phyloP scores from a whole-genome alignment of 2,888 invertebrate genomes.

The Lochmaea crataegi region DNA sequence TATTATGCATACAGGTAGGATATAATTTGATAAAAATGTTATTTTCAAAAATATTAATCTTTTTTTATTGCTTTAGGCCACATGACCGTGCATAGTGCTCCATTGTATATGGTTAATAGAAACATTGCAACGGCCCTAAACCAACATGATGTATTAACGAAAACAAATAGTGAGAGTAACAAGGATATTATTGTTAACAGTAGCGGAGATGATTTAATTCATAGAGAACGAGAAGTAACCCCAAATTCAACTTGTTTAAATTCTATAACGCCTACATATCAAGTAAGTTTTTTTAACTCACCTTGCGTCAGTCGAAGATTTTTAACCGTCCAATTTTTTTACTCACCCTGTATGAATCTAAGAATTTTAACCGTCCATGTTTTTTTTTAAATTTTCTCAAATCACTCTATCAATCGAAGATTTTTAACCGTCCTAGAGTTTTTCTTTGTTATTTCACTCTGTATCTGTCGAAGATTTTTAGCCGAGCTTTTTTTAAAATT shows the following conservation, averaged over 20 bases:
- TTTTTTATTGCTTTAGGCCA: constrained; percentile 58
- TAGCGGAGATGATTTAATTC: constrained; percentile 15
- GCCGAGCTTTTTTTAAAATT: too few species aligned
- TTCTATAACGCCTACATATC: constrained; percentile 48
- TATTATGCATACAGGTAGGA: constrained; percentile 37
- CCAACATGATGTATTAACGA: constrained; percentile 65
- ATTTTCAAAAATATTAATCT: constrained; percentile 19
- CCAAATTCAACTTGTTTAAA: constrained; percentile 42
- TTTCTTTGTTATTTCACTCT: too few species aligned
- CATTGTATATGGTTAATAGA: constrained; percentile 71
- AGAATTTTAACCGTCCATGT: too few species aligned
- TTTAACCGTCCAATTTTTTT: too few species aligned
- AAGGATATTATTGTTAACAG: constrained; percentile 44
- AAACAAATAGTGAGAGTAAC: constrained; percentile 51
- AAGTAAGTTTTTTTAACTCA: constrained; percentile 41
- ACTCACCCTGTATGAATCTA: too few species aligned
- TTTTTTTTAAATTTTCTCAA: too few species aligned
- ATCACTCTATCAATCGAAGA: too few species aligned
- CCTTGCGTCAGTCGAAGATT: too few species aligned
- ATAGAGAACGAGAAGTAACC: constrained; percentile 49
- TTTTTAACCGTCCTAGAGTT: too few species aligned
- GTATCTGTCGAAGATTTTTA: too few species aligned
- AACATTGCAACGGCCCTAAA: constrained; percentile 74
- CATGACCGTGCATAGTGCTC: constrained; percentile 70
- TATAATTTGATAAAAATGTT: constrained; percentile 19